Conservation (phyloP, 2,797 vertebrate genomes). For the Crypturellus tataupa region DNA sequence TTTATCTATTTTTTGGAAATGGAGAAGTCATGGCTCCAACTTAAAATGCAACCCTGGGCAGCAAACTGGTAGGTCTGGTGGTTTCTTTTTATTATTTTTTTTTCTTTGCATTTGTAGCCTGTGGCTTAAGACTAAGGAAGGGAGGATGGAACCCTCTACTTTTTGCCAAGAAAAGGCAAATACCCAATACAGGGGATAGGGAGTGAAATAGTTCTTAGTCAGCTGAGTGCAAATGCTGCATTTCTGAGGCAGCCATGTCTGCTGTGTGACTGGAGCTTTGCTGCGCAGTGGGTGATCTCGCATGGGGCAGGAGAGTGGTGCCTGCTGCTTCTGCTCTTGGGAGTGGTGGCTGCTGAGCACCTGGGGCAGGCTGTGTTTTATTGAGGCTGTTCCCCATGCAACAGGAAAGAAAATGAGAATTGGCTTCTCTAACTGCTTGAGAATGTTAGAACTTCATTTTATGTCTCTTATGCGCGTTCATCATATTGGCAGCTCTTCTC, state of each 20-base stretch:
- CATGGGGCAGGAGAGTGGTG: neutral
- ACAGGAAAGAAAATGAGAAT: neutral
- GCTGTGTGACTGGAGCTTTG: neutral
- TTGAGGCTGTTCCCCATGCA: neutral
- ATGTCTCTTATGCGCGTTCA: neutral
- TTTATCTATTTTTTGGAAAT: neutral
- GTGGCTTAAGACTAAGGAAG: neutral
- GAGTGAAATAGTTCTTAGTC: neutral
- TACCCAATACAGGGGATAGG: neutral
- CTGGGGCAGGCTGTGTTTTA: neutral
- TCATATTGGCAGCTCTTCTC: neutral
- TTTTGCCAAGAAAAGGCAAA: neutral
- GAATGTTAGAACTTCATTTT: neutral
- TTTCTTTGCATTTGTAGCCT: neutral
- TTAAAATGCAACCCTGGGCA: neutral
- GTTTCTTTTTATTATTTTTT: neutral
- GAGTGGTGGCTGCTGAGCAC: neutral
- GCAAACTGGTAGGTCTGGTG: neutral
- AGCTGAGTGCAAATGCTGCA: neutral
- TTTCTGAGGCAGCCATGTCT: neutral
- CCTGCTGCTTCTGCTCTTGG: neutral
- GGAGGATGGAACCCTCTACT: accelerated
- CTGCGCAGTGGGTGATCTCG: neutral
- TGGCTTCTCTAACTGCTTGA: neutral
- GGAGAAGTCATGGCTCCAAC: neutral